Percentiles rank a stretch among this genome's conserved stretches.
Evolutionary conservation across 2,113 vertebrate species (phyloP).

Genomic region (Hypanus sabinus): DNA sequence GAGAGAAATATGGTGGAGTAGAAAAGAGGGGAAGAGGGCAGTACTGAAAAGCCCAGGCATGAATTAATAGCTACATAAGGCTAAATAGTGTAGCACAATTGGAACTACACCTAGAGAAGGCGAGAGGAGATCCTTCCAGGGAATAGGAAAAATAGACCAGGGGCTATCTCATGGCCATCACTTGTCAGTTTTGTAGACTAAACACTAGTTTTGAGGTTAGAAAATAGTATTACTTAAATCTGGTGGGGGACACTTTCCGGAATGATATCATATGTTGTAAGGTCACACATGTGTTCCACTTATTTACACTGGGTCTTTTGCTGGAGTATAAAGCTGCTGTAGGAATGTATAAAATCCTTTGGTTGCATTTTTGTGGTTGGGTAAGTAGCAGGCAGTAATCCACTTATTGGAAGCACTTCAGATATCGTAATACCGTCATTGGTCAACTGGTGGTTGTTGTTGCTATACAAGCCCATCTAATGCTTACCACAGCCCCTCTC

Average conservation of each 20-base stretch:
- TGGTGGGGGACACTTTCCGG: not conserved
- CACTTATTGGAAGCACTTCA: not conserved
- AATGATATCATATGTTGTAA: not conserved
- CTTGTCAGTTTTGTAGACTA: not conserved
- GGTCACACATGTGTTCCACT: not conserved
- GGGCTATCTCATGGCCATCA: not conserved
- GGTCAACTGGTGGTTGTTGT: not conserved
- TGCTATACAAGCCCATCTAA: not conserved
- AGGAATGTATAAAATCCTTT: not conserved
- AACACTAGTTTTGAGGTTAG: not conserved
- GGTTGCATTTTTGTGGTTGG: not conserved
- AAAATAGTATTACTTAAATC: not conserved
- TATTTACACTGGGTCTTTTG: not conserved
- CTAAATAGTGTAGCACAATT: not conserved
- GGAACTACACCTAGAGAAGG: not conserved
- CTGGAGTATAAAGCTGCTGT: not conserved
- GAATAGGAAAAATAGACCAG: not conserved
- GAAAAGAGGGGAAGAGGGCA: no score
- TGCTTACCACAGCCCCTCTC: not conserved
- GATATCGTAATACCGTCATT: not conserved
- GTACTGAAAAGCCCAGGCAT: no score
- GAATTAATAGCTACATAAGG: no score
- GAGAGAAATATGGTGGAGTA: no score
- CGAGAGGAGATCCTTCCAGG: not conserved
- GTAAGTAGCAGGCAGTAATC: not conserved